Base-by-base conservation (phyloP, 2,113 vertebrate species). In the Dicrurus megarhynchus region DNA sequence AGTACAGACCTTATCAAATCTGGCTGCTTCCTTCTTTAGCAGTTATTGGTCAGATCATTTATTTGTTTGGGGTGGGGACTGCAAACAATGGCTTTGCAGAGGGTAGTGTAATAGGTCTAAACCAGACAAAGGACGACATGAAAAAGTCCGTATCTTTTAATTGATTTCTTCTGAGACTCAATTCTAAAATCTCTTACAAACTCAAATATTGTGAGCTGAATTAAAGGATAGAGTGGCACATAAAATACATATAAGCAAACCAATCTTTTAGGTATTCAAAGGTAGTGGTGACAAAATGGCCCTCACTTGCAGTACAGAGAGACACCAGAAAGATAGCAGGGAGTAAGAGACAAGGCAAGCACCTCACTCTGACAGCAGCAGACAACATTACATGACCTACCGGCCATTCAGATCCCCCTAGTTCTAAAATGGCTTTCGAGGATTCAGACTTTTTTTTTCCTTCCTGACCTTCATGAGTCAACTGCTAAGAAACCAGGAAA, bases 91-190 rank as follows among this genome's bases (percentile, higher is more conserved):
- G 13, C 12, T 92, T 81, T 78, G 52, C 33, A 86, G 17, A 47
- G 2, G 2, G 37, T 14, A 56, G 23, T 42, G 16, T 20, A 53
- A 41, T 1, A 11, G 32, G 19, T 44, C 35, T 55, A 67, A 95
- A 69, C 0, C 26, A 70, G 24, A 56, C 13, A 67, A 47, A 39
- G 4, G 35, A 15, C 3, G 17, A 52, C 19, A 7, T 6, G 5
- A n/a, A 41, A 2, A 47, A 4, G 4, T 46, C 10, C 0, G 0
- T 18, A 28, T 53, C 9, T 80, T 74, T n/a, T 27, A 18, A 35
- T 9, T 8, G 16, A 70, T 28, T 65, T 69, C 49, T 69, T n/a
- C 32, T 63, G 32, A 49, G 35, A 49, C 8, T 80, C 63, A 13
- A 39, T 55, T 61, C 61, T 61, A 57, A 68, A 80, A 59, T 44